Percentiles rank a stretch among this genome's conserved stretches.
Conservation (phyloP, 2,888 invertebrate species). For the Nowickia ferox region DNA sequence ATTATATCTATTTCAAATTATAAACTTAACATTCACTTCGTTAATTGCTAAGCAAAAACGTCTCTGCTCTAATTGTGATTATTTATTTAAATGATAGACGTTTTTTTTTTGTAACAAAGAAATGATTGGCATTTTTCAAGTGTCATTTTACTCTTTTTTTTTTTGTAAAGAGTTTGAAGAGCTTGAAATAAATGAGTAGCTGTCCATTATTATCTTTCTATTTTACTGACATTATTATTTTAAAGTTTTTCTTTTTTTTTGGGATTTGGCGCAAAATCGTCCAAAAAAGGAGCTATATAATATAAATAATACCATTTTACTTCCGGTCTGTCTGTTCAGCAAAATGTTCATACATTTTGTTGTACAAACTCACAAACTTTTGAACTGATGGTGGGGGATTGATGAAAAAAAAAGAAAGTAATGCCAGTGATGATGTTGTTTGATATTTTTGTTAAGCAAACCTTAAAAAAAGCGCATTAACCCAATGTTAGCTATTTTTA, state of each 20-base stretch:
- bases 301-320: conserved; percentile 67
- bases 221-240: not conserved
- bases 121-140: conserved; percentile 47
- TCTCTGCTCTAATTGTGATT: not conserved
- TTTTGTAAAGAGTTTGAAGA: not conserved
- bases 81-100: not conserved
- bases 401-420: conserved; percentile 25
- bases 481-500: conserved; percentile 7
- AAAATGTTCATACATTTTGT: conserved; percentile 42
- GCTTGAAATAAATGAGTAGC: conserved; percentile 29
- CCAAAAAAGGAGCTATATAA: conserved; percentile 1
- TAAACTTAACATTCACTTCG: no score
- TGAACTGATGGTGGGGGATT: not conserved
- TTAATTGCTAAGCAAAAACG: not conserved
- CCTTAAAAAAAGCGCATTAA: conserved; percentile 52
- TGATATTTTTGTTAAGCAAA: conserved; percentile 59
- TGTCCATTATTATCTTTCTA: not conserved
- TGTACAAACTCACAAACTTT: not conserved
- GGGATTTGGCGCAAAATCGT: not conserved
- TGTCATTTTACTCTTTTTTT: not conserved
- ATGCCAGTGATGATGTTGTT: conserved; percentile 45
- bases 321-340: conserved; percentile 67
- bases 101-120: not conserved
- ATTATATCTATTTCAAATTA: no score
- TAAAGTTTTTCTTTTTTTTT: conserved; percentile 1